Evolutionary conservation across 2,888 invertebrate genomes (phyloP), one percentile per base, ranked within the genome.

Genomic region (Arge pagana): DNA sequence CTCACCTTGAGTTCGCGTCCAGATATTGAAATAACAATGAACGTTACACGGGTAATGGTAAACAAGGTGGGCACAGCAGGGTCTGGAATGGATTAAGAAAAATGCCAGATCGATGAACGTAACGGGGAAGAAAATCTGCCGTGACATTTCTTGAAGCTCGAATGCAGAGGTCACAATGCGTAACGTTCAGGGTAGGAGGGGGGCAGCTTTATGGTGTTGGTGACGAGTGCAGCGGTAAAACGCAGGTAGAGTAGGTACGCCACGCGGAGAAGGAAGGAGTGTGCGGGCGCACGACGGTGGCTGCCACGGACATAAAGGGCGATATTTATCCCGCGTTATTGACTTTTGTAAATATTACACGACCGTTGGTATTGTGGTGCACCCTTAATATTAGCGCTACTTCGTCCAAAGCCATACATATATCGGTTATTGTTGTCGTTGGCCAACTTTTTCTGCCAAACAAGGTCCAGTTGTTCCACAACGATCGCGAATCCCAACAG

Each of bases 311-410:
- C 42, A 51, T 51, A 51, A 43, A 51, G 50, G 39, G 18, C 42
- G 11, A 61, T 59, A 60, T 65, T 66, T 67, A 62, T 62, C 60
- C 61, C 61, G 62, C 61, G 59, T 58, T 63, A 67, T 66, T 66
- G 65, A 68, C 63, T 62, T 56, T 49, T 53, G 57, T 66, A 61
- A 66, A 68, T 68, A 67, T 65, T 61, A 57, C 65, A 64, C 55
- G 57, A 57, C 49, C 30, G 52, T 42, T 57, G 53, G 28, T 56
- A 65, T 65, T 64, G 64, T 67, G 59, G 40, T 19, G 52, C 50
- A 52, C 57, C 59, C 57, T 61, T 59, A 55, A 58, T 60, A 63
- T 62, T 60, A 62, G 59, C 60, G 58, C n/a, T n/a, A n/a, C n/a
- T n/a, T n/a, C n/a, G n/a, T n/a, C n/a, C n/a, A n/a, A n/a, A n/a